Percentiles rank a stretch among this genome's conserved stretches.
These are phyloP conservation scores for Mohoua ochrocephala DNA, from an alignment of 2,113 vertebrate genomes.

Conservation along the genomic window DNA sequence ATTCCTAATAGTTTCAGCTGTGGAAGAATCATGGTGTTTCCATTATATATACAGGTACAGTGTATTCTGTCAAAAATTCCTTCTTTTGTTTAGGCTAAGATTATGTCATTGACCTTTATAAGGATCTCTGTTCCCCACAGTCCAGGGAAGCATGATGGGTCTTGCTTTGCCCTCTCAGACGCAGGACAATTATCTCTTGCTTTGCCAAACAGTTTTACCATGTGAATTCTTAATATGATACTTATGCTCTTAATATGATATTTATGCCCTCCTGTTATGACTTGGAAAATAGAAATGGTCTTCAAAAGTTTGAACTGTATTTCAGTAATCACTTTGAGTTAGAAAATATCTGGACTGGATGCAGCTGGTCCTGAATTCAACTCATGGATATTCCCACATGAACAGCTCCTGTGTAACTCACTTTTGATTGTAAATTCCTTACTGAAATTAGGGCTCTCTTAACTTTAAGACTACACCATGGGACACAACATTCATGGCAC, in stretches of 20 bases:
- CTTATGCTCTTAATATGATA: neutral
- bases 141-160: neutral
- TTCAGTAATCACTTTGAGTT: neutral
- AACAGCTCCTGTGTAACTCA: neutral
- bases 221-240: neutral
- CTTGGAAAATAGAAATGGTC: neutral
- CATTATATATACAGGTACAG: neutral
- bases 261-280: neutral
- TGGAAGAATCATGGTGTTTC: neutral
- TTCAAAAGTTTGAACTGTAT: neutral
- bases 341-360: neutral
- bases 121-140: neutral
- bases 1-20: neutral
- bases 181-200: neutral
- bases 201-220: neutral
- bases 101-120: neutral
- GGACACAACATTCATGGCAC: neutral
- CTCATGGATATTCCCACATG: neutral
- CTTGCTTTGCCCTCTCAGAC: neutral
- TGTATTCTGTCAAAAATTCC: neutral
- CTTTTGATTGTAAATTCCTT: neutral
- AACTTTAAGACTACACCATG: neutral
- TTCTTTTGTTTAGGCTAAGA: neutral
- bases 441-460: neutral
- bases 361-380: neutral